Conservation (phyloP, 1,140 invertebrate genomes). For the Episyrphus balteatus region DNA sequence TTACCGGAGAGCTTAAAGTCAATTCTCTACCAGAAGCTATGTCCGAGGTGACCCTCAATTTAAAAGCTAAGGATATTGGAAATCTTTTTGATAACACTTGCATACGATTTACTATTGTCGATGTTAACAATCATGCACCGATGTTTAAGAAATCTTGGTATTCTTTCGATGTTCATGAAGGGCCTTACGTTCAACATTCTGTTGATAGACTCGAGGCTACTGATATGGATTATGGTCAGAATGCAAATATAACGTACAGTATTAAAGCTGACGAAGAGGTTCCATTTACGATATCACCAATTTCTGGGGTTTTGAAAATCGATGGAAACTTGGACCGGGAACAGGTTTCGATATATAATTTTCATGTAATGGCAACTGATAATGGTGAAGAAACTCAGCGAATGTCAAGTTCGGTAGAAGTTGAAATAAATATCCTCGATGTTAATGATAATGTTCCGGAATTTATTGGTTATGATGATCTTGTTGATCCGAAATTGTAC, state of each 20-base stretch:
- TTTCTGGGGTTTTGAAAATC: conserved; percentile 64
- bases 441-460: conserved; percentile 66
- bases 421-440: conserved; percentile 69
- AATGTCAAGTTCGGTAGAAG: conserved; percentile 57
- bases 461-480: conserved; percentile 60
- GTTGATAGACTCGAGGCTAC: conserved; percentile 64
- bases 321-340: conserved; percentile 72
- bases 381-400: conserved; percentile 48
- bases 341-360: conserved; percentile 53
- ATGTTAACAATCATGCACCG: conserved; percentile 79
- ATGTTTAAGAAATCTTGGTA: conserved; percentile 72
- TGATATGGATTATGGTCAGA: conserved; percentile 64
- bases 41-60: conserved; percentile 62
- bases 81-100: conserved; percentile 56
- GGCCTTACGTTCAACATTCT: conserved; percentile 54
- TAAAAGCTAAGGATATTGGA: conserved; percentile 65
- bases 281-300: conserved; percentile 60
- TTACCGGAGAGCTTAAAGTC: conserved; percentile 62
- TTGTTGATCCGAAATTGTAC: conserved; percentile 26
- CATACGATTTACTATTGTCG: conserved; percentile 55
- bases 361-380: conserved; percentile 66
- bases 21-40: conserved; percentile 64
- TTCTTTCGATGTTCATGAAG: conserved; percentile 70
- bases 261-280: conserved; percentile 49
- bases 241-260: conserved; percentile 64